Evolutionary conservation across 2,113 vertebrate genomes (phyloP), one percentile per base, ranked within the genome.

Genomic region (Calcarius ornatus): DNA sequence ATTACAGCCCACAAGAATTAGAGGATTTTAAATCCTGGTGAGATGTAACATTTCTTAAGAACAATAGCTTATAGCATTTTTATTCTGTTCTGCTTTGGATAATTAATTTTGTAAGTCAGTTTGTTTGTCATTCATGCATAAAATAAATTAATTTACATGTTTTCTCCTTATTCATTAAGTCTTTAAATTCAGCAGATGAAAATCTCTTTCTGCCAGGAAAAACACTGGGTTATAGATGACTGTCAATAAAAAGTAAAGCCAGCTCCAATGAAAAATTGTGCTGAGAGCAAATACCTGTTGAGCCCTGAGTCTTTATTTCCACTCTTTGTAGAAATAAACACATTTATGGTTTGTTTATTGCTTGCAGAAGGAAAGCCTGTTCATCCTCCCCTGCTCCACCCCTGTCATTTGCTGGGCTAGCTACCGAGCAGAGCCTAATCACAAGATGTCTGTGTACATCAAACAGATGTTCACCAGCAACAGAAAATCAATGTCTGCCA

Each of bases 1-100:
- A 88, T 61, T 81, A 53, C 64, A 95, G 45, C 82, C 94, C 95
- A 93, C 90, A 96, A 71, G 79, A 96, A 95, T 95, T 59, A 94
- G 47, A 83, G 50, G 56, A 87, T 83, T 90, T 95, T 21, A 88
- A 94, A 75, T 60, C 79, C 92, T 90, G 68, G 57, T 92, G 93
- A 96, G 81, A 85, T 73, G 75, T 47, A 85, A 51, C 75, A 81
- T 94, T 96, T 91, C 81, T 93, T 47, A 83, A 91, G 87, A 95
- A 96, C 84, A 95, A 96, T 91, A 71, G 84, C 89, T 90, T 88
- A 70, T n/a, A 81, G 75, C 51, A 88, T 63, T 90, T 92, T 95
- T 56, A 82, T 85, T 88, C 65, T 43, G 37, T 84, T 23, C n/a
- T 85, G 75, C 70, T 86, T 70, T 80, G 50, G 53, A 77, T 65